Evolutionary conservation across 92 coral and sea anemone species (phyloP), one percentile per base, ranked within the genome.

Genomic region (Parazoanthus atlanticus): DNA sequence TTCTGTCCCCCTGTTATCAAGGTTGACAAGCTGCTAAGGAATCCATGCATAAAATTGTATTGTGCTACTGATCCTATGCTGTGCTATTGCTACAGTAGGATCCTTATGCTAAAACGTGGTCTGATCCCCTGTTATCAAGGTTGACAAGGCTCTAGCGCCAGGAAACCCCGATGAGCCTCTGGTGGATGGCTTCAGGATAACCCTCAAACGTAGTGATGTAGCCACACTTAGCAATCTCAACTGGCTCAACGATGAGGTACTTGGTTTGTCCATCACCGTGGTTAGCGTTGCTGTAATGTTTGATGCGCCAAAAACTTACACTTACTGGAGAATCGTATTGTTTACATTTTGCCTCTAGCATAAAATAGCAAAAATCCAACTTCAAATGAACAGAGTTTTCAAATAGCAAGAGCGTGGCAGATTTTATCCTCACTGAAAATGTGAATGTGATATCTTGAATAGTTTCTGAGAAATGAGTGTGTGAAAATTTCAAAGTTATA

Each of bases 181-280:
- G 16, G 96, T 91, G 5, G 98, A 97, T 79, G 95, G 96, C 19
- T 93, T 94, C 86, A 91, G 91, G 58, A 92, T 96, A 52, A 91
- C 93, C 11, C 91, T 97, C 54, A 97, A 93, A 47, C 94, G 99
- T 78, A 93, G 97, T 16, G 99, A 97, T 66, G 75, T 97, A 71
- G 93, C 94, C 10, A 97, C 99, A 10, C 94, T 97, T 3, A 88
- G 95, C 78, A 91, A 94, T 82, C 96, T 95, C 47, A 97, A 95
- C 92, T 97, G 99, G 99, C 97, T 97, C 28, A 97, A 97, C 82
- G 99, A 97, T 88, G 99, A 97, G 96, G 98, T 95, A 72, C 19
- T 61, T 61, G 31, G 65, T 31, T 26, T 79, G 6, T 26, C 8
- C 21, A 28, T 13, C 19, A 29, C 47, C 15, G 38, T 74, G 0